Base-by-base conservation (phyloP, 2,888 invertebrate species). In the Zygogramma bicolorata region DNA sequence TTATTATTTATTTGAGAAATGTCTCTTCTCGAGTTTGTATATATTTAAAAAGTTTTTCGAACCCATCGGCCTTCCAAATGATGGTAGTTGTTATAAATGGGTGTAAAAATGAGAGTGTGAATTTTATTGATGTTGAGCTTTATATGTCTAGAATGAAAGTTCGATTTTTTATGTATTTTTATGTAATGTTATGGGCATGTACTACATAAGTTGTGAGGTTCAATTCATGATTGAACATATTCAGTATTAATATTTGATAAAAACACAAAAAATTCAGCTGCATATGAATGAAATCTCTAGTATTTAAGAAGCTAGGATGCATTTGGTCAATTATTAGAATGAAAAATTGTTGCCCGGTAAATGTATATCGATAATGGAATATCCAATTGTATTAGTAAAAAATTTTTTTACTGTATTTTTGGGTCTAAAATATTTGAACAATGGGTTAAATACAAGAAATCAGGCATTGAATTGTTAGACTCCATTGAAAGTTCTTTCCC, bases 121-220 rank as follows among this genome's bases (percentile, higher is more conserved):
- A 71, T 68, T 72, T 68, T 68, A 68, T 68, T 58, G 53, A 65
- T 68, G 72, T 68, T 72, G 57, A 58, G 61, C 68, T 72, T 72
- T 63, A 68, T 60, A 72, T 65, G 68, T 68, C 63, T 69, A 49
- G 63, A 63, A 63, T 63, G 63, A 62, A 6, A 38, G 22, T 42
- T 46, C 27, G 18, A 46, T 20, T 63, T 63, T 63, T 13, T 46
- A 29, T 46, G 27, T 20, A 63, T 15, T 63, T 46, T 49, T 46
- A 42, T 42, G 65, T 58, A 58, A 69, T 63, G 58, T 42, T 34
- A 13, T 57, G 58, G 8, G 29, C 27, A 42, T 27, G 10, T 27
- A 53, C n/a, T 53, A 53, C 53, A 27, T 53, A 53, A 53, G 46
- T 20, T 46, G 18, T 20, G 3, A 46, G 46, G 10, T 3, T 46